Conservation (phyloP, 2,888 invertebrate species). For the Drosophila histrio region DNA sequence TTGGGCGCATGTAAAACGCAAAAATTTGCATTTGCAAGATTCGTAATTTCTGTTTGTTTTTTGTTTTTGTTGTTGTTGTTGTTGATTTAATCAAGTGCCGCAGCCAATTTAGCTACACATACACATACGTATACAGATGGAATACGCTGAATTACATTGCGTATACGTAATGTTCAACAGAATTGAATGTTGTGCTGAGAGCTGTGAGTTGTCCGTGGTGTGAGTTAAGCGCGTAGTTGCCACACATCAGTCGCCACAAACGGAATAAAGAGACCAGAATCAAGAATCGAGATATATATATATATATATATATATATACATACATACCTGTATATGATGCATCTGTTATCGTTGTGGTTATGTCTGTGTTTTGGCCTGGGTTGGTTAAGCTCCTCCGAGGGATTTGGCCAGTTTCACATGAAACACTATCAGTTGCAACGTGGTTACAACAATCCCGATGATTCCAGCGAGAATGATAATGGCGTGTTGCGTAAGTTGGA, state of each 20-base stretch:
- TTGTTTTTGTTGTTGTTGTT: conserved; percentile 21
- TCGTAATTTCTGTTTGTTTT: background rate
- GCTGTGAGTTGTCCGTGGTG: conserved; percentile 40
- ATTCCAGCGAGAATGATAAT: conserved; percentile 73
- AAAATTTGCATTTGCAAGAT: conserved; percentile 66
- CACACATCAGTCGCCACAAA: conserved; percentile 56
- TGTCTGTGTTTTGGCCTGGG: conserved; percentile 50
- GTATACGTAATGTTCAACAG: conserved; percentile 65
- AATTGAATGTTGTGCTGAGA: background rate
- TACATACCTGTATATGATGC: conserved; percentile 28
- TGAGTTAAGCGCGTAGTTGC: conserved; percentile 72
- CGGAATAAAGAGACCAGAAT: conserved; percentile 24
- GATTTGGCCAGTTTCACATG: conserved; percentile 80
- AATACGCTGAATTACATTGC: conserved; percentile 47
- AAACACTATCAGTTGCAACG: conserved; percentile 77
- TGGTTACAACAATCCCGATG: conserved; percentile 65
- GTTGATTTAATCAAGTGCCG: conserved; percentile 75
- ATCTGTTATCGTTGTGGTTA: conserved; percentile 44
- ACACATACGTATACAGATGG: conserved; percentile 11
- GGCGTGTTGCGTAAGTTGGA: conserved; percentile 74
- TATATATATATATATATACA: background rate
- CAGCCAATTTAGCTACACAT: conserved; percentile 56
- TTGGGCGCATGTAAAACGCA: conserved; percentile 50
- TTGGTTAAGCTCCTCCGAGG: conserved; percentile 52
- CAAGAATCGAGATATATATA: background rate